Base-by-base conservation (phyloP, 1,140 invertebrate genomes). In the Araneus ventricosus region DNA sequence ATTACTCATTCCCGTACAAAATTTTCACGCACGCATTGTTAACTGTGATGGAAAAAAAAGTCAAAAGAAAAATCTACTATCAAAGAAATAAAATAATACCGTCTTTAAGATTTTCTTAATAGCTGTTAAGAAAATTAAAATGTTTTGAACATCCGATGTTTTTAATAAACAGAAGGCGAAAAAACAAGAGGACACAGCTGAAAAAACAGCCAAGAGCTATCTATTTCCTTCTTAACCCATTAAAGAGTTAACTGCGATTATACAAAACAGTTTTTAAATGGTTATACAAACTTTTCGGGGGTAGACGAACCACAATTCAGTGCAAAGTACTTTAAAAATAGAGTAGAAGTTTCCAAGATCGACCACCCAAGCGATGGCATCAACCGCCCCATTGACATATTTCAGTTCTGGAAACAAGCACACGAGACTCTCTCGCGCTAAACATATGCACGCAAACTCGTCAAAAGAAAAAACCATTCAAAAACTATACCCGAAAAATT, bases 341-440 rank as follows among this genome's bases (percentile, higher is more conserved):
- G 27, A 34, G 6, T n/a, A 67, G 24, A 67, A 67, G 27, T 67
- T 27, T 75, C 27, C 27, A 75, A 34, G 14, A 75, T 37, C 14
- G 70, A 75, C 70, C 70, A 75, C 70, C 70, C 70, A 75, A 75
- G 70, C 70, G 70, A 75, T 75, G 70, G 30, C 70, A 75, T 34
- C 70, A 75, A 37, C 70, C 14, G 70, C 70, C 4, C 70, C 70
- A 75, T 75, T 75, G 70, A 75, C 70, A 75, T 75, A 75, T 75
- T 75, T 75, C 70, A 75, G 20, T 75, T 75, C 34, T 30, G 30
- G 17, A 37, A 75, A 75, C 30, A 75, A 37, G 70, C 70, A 75
- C 70, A 75, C 70, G 10, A 75, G 34, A 75, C 17, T 75, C 67
- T 75, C 70, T 17, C 30, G 70, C n/a, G 24, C 24, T 75, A 75